Base-by-base conservation (phyloP, 2,113 vertebrate genomes). In the Hippolais icterina region DNA sequence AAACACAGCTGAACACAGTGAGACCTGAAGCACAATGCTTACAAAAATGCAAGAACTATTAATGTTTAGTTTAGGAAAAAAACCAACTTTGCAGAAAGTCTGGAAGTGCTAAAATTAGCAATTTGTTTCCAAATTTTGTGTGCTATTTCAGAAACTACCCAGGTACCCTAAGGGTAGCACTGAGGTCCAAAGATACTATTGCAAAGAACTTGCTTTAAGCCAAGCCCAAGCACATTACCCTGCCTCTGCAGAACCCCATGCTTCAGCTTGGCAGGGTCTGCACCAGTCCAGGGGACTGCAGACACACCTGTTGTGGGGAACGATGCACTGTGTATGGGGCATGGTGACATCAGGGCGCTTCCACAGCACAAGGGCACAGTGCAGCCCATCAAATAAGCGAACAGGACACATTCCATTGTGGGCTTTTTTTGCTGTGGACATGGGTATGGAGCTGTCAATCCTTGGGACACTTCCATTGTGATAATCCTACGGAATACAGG, bases 391-490 rank as follows among this genome's bases (percentile, higher is more conserved):
- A 92, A 94, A 92, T 84, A 83, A 92, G 94, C 86, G 9, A 83
- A 91, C 57, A 0, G 93, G 93, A 94, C 93, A 90, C 84, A 93
- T 90, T 95, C 90, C 90, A 88, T 85, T 83, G 68, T 90, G 59
- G 75, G 59, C 39, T 85, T 87, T 94, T 94, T 94, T 88, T 96
- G 91, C 96, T 96, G 82, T 2, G 63, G 87, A 77, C 90, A 91
- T 72, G 87, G 53, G 29, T 91, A 95, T 86, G 66, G 96, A 95
- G 69, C 96, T 94, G 96, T 92, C 92, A 96, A 53, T 94, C 83
- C 72, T 89, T 93, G 83, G 90, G 85, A 84, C 5, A 1, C 71
- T 94, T 94, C 92, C 90, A 93, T 61, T 94, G 94, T 86, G 88
- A 94, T 81, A 96, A 92, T 93, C 88, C 93, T 89, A 61, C 0